Evolutionary conservation across 92 coral and sea anemone species (phyloP), one percentile per base, ranked within the genome.

Genomic region (Blastomussa wellsi): DNA sequence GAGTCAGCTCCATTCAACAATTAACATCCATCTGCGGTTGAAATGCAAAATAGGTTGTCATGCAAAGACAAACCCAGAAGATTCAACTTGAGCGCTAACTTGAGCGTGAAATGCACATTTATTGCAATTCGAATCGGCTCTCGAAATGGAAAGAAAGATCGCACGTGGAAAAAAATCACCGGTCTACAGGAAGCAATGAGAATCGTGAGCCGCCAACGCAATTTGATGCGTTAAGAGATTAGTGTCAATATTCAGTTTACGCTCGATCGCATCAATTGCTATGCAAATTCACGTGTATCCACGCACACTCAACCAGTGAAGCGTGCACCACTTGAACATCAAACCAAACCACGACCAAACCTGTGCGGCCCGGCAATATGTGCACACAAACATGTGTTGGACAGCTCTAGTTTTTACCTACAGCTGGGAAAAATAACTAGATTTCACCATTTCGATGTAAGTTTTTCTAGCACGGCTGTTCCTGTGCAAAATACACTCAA

Each of bases 211-310:
- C 74, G 16, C 37, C 41, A 41, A 65, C 74, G 64, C 35, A 44
- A 31, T 60, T 74, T 31, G 47, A 29, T 74, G 32, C 28, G 29
- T 55, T 42, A 48, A 49, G 38, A 47, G 71, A 73, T 83, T 83
- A 83, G 86, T 83, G 86, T 75, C 73, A 83, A 83, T 83, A 83
- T 74, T 74, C 14, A 14, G 75, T 83, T 74, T 47, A 74, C 81
- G 81, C 87, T 83, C 87, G 73, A 75, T 75, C 42, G 74, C 79
- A 28, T 60, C 57, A 65, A 74, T 74, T 74, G 74, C 74, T 83
- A 75, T 83, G 80, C 80, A 75, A 83, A 83, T 75, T 51, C 31
- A 12, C 87, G 81, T 47, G 80, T 24, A 38, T 37, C 78, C 86
- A 82, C 86, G 86, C 86, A 82, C 38, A 51, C 78, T 57, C 38